Evolutionary conservation across 2,888 invertebrate species (phyloP), one percentile per base, ranked within the genome.

Genomic region (Torymus aiolomorphi): DNA sequence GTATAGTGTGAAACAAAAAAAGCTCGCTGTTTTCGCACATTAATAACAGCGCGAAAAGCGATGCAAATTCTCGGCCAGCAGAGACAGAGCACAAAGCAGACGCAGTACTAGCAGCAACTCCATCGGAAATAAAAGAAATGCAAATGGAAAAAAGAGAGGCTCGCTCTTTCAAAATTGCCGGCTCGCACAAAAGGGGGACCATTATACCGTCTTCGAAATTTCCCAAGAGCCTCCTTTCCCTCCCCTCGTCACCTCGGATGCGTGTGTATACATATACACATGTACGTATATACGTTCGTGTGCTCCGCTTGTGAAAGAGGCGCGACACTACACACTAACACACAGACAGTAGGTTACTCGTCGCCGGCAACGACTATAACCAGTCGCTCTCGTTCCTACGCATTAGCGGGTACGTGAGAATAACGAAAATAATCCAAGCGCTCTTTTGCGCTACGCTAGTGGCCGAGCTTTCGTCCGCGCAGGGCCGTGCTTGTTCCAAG

Each of bases 341-440:
- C 42, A 42, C 42, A 42, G 8, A 13, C 66, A 24, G 51, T 56
- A 24, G 65, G 65, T 75, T 59, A 59, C 13, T 72, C 73, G 42
- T 18, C 56, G 52, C 42, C 10, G 42, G 54, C 63, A 10, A 8
- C 74, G 57, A 31, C n/a, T 49, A 42, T 49, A 73, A 73, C 66
- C 63, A 71, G 72, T 67, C 74, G 78, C 78, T 78, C 78, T 78
- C 74, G n/a, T 78, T 78, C 52, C 57, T 70, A 62, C 78, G 63
- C 63, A 74, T 78, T 73, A 80, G 80, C 76, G 72, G 56, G 74
- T 69, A 80, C 77, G 77, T 80, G 77, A 75, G 80, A 77, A 80
- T 73, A 78, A 80, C 80, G 74, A 77, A 80, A 80, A 76, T 80
- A 80, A 80, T 72, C 63, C 69, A 51, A 69, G 65, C 49, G 42